Evolutionary conservation across 2,797 vertebrate genomes (phyloP), one percentile per base, ranked within the genome.

Genomic region (Anableps anableps): DNA sequence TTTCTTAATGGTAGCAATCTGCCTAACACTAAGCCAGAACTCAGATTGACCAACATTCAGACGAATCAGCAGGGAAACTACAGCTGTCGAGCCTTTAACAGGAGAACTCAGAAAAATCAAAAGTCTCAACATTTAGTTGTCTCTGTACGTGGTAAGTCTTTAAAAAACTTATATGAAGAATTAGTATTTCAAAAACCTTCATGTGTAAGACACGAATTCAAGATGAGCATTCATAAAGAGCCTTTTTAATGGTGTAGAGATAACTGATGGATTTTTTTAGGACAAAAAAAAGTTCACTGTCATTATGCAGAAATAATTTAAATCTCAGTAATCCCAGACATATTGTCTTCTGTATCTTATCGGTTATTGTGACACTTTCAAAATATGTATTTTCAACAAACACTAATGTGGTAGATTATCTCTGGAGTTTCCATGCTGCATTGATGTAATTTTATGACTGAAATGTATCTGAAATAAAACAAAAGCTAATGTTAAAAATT

Each of bases 31-130:
- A 89, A 88, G 79, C 74, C 76, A 80, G 81, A 91, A 38, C 85
- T 94, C 72, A 82, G 1, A 68, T 80, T 95, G 75, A 60, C 14
- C 6, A 82, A 90, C 23, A 62, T 92, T 80, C 86, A 90, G 50
- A 50, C 29, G 74, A 85, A 0, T 79, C 86, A 93, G 58, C 86
- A 84, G 53, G 95, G 94, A 9, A 86, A 74, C 78, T 95, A 94
- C 89, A 89, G 78, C 88, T 95, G 94, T 77, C 51, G 72, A 76
- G 90, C 90, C 43, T 78, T 80, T 43, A 95, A 95, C 81, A 70
- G 3, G 16, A 88, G 75, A 85, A 95, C 86, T 10, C 7, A 64
- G 77, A 90, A 75, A 82, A 62, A 71, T 51, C 36, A 76, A 62
- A 76, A 72, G 48, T 93, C 92, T 71, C 47, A 72, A 7, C 58